Evolutionary conservation across 2,797 vertebrate genomes (phyloP).

Genomic region (Ibycter americanus): DNA sequence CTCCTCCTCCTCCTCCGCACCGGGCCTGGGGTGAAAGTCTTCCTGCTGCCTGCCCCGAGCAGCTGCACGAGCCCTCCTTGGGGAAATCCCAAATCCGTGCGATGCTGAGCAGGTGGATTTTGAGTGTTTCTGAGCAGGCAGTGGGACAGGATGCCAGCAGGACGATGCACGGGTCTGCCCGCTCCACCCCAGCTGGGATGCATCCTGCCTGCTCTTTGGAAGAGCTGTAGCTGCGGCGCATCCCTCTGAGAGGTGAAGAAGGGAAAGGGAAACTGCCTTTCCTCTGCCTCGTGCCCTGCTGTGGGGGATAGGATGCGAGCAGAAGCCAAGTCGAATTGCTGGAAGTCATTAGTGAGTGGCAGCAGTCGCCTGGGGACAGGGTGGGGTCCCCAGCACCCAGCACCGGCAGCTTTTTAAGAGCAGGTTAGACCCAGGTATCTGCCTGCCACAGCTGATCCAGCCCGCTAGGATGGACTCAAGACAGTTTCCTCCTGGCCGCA

Average conservation of each 20-base stretch:
- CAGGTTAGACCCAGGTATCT: neutral
- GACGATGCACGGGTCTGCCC: neutral
- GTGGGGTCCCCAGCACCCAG: neutral
- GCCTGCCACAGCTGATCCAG: neutral
- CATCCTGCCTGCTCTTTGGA: neutral
- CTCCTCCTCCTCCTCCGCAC: neutral
- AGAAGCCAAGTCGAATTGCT: neutral
- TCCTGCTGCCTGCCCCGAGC: accelerated
- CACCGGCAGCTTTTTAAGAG: neutral
- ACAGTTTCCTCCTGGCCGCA: accelerated
- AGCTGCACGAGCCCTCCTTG: neutral
- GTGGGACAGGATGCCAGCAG: neutral
- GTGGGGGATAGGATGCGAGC: accelerated
- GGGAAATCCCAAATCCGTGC: neutral
- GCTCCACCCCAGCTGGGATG: neutral
- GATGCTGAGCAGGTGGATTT: neutral
- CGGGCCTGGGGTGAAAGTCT: neutral
- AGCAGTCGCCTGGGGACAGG: neutral
- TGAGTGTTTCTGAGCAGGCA: neutral
- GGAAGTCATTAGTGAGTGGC: neutral
- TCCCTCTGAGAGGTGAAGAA: neutral
- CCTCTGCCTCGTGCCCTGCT: neutral
- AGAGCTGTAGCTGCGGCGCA: neutral
- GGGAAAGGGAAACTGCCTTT: slow-evolving; percentile 2
- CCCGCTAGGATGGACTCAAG: neutral